phyloP scores from a whole-genome alignment of 2,888 invertebrate species.

The Agrilus biguttatus region DNA sequence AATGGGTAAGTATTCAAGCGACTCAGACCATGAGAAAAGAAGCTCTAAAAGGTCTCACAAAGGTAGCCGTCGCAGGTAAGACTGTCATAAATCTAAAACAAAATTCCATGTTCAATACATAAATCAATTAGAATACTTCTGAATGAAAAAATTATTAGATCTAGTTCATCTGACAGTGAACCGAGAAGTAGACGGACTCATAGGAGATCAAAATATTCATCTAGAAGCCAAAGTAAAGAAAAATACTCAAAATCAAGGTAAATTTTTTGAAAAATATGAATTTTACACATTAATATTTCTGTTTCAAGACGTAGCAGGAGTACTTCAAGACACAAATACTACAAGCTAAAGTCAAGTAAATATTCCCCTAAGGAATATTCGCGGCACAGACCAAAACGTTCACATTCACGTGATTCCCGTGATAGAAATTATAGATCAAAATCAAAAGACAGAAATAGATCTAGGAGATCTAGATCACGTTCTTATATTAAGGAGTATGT shows the following conservation, averaged over 20 bases:
- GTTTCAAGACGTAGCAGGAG: constrained; percentile 19
- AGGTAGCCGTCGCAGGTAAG: constrained; percentile 27
- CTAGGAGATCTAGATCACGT: constrained; percentile 23
- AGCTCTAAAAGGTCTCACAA: constrained; percentile 24
- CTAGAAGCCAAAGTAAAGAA: constrained; percentile 20
- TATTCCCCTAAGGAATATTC: constrained; percentile 15
- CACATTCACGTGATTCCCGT: constrained; percentile 6
- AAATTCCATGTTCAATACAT: neutral
- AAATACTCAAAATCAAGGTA: constrained; percentile 22
- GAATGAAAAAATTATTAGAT: constrained; percentile 16
- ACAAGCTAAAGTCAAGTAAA: constrained; percentile 15
- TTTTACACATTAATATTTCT: neutral
- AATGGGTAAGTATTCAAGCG: constrained; percentile 33
- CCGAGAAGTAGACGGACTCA: constrained; percentile 14
- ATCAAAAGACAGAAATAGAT: constrained; percentile 13
- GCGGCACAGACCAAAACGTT: constrained; percentile 6
- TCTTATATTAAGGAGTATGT: constrained; percentile 26
- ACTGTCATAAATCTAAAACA: constrained; percentile 7
- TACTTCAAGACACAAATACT: constrained; percentile 13
- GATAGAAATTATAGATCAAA: constrained; percentile 13
- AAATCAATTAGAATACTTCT: neutral
- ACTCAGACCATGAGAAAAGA: constrained; percentile 28
- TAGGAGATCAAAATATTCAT: constrained; percentile 13
- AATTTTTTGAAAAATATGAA: neutral
- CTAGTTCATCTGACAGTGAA: constrained; percentile 23